Base-by-base conservation (phyloP, 2,888 invertebrate species). In the Nomada hirtipes region DNA sequence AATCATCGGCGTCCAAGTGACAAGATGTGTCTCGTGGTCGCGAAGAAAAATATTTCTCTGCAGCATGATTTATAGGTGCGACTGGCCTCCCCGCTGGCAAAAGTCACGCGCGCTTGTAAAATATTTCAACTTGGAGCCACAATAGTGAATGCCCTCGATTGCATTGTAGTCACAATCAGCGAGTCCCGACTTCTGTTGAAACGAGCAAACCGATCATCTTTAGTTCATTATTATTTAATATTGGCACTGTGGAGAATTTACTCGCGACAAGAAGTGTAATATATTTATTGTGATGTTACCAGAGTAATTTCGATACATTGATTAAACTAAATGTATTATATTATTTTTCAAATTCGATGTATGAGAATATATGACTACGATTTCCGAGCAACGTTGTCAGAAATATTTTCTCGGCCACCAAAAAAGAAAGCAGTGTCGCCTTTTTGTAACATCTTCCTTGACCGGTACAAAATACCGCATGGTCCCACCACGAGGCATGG, bases 31-130 rank as follows among this genome's bases (percentile, higher is more conserved):
- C 70, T 65, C 29, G 29, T 42, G 64, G 59, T 42, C 69, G n/a
- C 26, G 59, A 13, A 69, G 65, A 36, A 55, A 26, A 67, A 73
- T 76, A 68, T 80, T 72, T 76, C 68, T 64, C 63, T 26, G 47
- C 59, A 18, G 23, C 23, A 11, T 70, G 77, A 82, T 78, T 75
- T 78, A 82, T 78, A 55, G 72, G 57, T 64, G 63, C 74, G 71
- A 68, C 55, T 83, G 78, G 78, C 75, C 83, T 78, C 78, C 60
- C 26, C 47, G 18, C 13, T 23, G 23, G 36, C n/a, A 76, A n/a
- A 70, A 69, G 23, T 75, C 71, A 77, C 47, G 59, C 42, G 59
- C 36, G 18, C 15, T 50, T 15, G n/a, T 50, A 64, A 74, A 57
- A 71, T 68, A 57, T 57, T 67, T 74, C 26, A 23, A 47, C 52